phyloP scores from a whole-genome alignment of 2,113 vertebrate species.

The Stigmatopora nigra region DNA sequence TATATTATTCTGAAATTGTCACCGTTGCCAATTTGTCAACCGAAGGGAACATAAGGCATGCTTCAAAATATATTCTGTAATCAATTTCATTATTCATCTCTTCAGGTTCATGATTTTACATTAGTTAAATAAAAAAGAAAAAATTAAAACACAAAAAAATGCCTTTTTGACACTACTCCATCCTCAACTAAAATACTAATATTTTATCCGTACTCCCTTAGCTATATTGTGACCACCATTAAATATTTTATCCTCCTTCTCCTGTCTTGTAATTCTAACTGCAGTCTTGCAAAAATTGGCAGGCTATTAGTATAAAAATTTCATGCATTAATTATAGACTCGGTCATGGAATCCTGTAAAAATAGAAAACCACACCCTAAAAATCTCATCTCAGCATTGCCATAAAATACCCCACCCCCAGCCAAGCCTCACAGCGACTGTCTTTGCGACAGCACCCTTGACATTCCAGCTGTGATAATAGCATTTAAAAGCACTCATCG shows the following conservation, averaged over 20 bases:
- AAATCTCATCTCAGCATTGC: slow-evolving; percentile 7
- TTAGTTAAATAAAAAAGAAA: neutral
- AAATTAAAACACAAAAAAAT: neutral
- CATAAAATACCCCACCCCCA: slow-evolving; percentile 7
- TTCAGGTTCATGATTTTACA: neutral
- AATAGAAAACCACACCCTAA: slow-evolving; percentile 22
- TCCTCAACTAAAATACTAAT: neutral
- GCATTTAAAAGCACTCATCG: slow-evolving; percentile 56
- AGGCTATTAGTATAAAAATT: slow-evolving; percentile 10
- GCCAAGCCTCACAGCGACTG: slow-evolving; percentile 13
- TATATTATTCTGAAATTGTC: neutral
- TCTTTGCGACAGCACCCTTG: slow-evolving; percentile 32
- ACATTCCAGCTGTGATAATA: slow-evolving; percentile 44
- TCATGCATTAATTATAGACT: slow-evolving; percentile 46
- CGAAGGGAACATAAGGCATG: neutral
- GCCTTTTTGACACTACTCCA: neutral
- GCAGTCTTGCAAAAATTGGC: slow-evolving; percentile 13
- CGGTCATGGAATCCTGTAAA: neutral
- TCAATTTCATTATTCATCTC: neutral
- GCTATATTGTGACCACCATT: neutral
- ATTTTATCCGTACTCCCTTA: neutral
- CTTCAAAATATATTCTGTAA: neutral
- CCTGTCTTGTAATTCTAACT: slow-evolving; percentile 6
- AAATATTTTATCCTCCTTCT: too few species aligned
- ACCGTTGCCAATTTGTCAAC: neutral